phyloP scores from a whole-genome alignment of 2,113 vertebrate genomes.

The Tor tambroides region DNA sequence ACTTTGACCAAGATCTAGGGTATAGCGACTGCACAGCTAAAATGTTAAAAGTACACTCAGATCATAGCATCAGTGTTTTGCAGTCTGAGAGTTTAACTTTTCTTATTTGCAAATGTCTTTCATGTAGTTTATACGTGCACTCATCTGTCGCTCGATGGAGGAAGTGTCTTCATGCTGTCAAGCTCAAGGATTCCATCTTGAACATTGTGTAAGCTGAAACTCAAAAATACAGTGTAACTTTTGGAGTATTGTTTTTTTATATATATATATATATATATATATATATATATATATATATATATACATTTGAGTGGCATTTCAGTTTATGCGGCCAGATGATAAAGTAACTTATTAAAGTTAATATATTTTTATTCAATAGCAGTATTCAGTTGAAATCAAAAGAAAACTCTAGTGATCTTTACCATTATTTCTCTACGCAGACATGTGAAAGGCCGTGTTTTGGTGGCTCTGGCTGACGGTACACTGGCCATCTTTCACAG shows the following conservation, averaged over 20 bases:
- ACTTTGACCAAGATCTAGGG: too few relatives aligned
- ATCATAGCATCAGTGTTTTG: neutral
- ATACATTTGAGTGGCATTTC: neutral
- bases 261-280: too few relatives aligned
- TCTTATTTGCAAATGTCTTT: neutral
- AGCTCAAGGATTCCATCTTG: slow-evolving; percentile 96
- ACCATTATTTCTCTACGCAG: slow-evolving; percentile 67
- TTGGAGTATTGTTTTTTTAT: neutral
- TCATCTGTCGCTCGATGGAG: slow-evolving; percentile 95
- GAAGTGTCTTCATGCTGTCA: slow-evolving; percentile 97
- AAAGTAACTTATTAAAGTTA: neutral
- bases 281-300: too few relatives aligned
- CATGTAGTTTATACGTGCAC: slow-evolving; percentile 90
- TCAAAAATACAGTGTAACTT: neutral
- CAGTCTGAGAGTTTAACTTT: neutral
- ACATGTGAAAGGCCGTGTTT: slow-evolving; percentile 93
- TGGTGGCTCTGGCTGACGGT: slow-evolving; percentile 94
- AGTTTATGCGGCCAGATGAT: neutral
- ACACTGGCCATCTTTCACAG: slow-evolving; percentile 96
- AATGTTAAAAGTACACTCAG: neutral
- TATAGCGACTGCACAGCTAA: neutral
- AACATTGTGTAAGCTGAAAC: slow-evolving; percentile 88
- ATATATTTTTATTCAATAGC: neutral
- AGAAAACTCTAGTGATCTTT: neutral
- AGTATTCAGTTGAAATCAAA: neutral